Evolutionary conservation across 2,888 invertebrate genomes (phyloP).

Genomic region (Macroteleia sp.): DNA sequence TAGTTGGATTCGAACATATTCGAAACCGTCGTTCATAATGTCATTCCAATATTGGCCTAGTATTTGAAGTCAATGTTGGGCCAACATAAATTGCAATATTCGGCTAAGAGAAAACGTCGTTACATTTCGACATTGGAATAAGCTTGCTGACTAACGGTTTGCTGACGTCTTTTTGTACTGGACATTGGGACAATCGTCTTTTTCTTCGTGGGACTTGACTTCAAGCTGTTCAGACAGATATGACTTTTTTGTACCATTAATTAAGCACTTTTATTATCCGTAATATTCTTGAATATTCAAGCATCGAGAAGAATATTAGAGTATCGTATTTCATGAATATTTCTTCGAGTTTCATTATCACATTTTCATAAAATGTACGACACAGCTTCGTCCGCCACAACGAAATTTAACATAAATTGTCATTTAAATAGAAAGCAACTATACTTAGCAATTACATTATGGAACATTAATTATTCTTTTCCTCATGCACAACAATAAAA

Average conservation of each 20-base stretch:
- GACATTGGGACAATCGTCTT: no score
- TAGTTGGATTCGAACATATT: no score
- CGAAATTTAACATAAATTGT: conserved; percentile 45
- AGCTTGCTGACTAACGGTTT: no score
- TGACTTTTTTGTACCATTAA: conserved; percentile 32
- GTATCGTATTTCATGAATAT: conserved; percentile 24
- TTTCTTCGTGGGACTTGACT: no score
- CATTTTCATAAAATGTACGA: conserved; percentile 29
- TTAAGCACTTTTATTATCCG: conserved; percentile 4
- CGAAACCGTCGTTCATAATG: no score
- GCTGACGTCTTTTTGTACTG: no score
- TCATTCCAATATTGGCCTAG: no score
- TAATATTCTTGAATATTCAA: conserved; percentile 22
- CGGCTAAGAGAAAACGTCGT: no score
- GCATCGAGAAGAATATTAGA: conserved; percentile 1
- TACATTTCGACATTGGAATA: no score
- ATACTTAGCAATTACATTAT: conserved; percentile 47
- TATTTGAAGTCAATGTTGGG: no score
- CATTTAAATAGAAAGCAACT: conserved; percentile 39
- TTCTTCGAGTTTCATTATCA: conserved; percentile 22
- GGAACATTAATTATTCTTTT: conserved; percentile 52
- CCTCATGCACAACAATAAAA: conserved; percentile 41
- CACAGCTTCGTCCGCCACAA: conserved; percentile 1
- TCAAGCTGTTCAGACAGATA: no score
- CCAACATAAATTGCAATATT: no score